Base-by-base conservation (phyloP, 2,797 vertebrate genomes). In the Dermochelys coriacea region DNA sequence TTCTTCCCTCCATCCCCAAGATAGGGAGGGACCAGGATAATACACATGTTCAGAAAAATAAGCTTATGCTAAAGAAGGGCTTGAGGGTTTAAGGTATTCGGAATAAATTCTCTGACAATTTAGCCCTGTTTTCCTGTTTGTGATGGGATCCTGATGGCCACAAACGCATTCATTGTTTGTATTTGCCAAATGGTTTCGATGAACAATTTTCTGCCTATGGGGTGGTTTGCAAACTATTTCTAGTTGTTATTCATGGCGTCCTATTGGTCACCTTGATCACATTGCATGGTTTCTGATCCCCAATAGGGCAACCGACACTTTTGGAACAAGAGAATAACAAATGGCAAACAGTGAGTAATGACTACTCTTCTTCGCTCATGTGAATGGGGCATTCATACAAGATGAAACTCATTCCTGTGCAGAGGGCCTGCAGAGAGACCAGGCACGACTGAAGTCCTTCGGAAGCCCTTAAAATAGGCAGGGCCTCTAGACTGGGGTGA, bases 401-500 rank as follows among this genome's bases (percentile, higher is more conserved):
- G 45, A 49, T 77, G 74, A 31, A 16, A 77, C 45, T 77, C 51
- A 18, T 34, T 4, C 1, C 2, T 6, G 61, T 50, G 59, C 4
- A 2, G 5, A 4, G 12, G 3, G 78, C 51, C 0, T 0, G 79
- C 0, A 1, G 27, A 29, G 50, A 64, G 3, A 16, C 0, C 0
- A 80, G 37, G 77, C 68, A 41, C 5, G 11, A 23, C 68, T 23
- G n/a, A 41, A 71, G 34, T 12, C 64, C n/a, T 71, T 37, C 21
- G 2, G 37, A 41, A 71, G 19, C 37, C 68, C n/a, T 71, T 68
- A 71, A 12, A 37, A 71, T 71, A 71, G 68, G 37, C 37, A 37
- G 10, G 21, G 68, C n/a, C 37, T 37, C 37, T 41, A 10, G 41
- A 41, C 37, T 12, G 37, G 18, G 68, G n/a, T 25, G 21, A 71